Evolutionary conservation across 2,888 invertebrate species (phyloP).

Genomic region (Teinopalpus imperialis): DNA sequence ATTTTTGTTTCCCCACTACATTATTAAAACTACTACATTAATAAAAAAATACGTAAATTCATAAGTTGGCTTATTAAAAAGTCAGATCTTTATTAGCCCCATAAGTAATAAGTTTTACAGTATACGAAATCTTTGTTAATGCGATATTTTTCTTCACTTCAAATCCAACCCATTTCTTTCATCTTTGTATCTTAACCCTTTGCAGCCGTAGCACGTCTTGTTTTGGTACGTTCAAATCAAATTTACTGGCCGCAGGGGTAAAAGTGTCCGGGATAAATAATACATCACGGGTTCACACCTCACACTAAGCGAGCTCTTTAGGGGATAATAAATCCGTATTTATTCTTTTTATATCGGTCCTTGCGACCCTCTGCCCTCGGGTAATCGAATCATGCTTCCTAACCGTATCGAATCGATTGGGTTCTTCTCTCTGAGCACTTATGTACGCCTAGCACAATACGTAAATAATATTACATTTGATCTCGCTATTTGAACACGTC

Average conservation of each 20-base stretch:
- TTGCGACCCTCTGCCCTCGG: conserved; percentile 58
- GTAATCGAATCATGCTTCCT: conserved; percentile 69
- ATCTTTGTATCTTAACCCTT: conserved; percentile 39
- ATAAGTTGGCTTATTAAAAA: too few relatives aligned
- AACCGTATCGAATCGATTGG: conserved; percentile 70
- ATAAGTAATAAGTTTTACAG: too few relatives aligned
- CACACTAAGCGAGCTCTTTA: conserved; percentile 69
- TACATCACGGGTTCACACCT: conserved; percentile 76
- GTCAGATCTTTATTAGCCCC: too few relatives aligned
- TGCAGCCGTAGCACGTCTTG: conserved; percentile 45
- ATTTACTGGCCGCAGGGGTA: conserved; percentile 67
- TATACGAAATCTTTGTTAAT: too few relatives aligned
- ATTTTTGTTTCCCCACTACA: too few relatives aligned
- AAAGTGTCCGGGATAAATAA: conserved; percentile 64
- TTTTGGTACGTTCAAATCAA: conserved; percentile 72
- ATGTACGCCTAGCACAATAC: conserved; percentile 4
- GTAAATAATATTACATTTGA: conserved; percentile 8
- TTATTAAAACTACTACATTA: too few relatives aligned
- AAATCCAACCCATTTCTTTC: neutral
- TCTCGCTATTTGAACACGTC: conserved; percentile 10
- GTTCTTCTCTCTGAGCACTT: conserved; percentile 26
- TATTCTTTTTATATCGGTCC: conserved; percentile 75
- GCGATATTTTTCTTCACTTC: too few relatives aligned
- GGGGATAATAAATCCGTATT: conserved; percentile 81
- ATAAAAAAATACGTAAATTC: too few relatives aligned